Evolutionary conservation across 2,113 vertebrate genomes (phyloP), one percentile per base, ranked within the genome.

Genomic region (Promerops cafer): DNA sequence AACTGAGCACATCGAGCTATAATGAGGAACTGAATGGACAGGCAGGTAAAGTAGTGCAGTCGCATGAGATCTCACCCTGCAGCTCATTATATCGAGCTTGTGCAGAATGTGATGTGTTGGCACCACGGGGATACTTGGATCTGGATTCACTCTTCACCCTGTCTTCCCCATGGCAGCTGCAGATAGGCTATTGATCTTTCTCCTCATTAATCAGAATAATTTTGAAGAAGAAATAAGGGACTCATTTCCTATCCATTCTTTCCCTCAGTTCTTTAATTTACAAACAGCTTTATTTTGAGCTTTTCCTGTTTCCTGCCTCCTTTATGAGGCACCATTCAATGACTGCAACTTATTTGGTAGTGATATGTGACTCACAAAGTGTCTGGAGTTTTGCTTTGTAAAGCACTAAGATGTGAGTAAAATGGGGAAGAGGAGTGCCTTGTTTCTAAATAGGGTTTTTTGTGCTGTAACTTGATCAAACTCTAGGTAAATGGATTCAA

Each of bases 301-400:
- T 93, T 96, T 96, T 96, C 95, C 87, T 96, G 93, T 94, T 96
- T 97, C 94, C 91, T 96, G 95, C 93, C 91, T 93, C 70, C 77
- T 97, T 96, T 94, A 88, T 93, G 89, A 94, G 89, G 86, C 89
- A 92, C 95, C 56, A 70, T 95, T 94, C 91, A 93, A 44, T 44
- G 91, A 81, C 94, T 97, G 86, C 89, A 93, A 50, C 76, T 97
- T 92, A 94, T 93, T 90, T 94, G 86, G 91, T 93, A 86, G 93
- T 81, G 89, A 93, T 93, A 85, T 80, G 95, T 97, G 94, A 94
- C 79, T 94, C 92, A 94, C 83, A 66, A 89, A 95, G 71, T 92
- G 89, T 70, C 80, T 89, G 89, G 80, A 81, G 70, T 87, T 92
- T 49, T 63, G 64, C 89, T 94, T 89, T 90, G 80, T 92, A 70